phyloP scores from a whole-genome alignment of 1,140 invertebrate genomes.

The Drosophila bocki region DNA sequence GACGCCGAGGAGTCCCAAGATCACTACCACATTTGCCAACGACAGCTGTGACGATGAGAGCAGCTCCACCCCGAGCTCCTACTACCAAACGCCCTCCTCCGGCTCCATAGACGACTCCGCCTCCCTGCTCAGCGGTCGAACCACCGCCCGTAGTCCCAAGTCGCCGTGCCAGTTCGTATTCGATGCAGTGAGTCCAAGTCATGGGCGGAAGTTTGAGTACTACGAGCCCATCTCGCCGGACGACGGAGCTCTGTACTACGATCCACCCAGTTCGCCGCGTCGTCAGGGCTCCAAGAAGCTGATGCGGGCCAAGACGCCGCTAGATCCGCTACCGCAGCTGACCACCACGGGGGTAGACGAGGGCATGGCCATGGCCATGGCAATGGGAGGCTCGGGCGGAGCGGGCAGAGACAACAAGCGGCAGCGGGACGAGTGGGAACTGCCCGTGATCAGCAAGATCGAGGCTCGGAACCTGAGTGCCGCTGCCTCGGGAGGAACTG shows the following conservation, averaged over 20 bases:
- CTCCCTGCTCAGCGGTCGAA: constrained; percentile 61
- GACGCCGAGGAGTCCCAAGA: constrained; percentile 78
- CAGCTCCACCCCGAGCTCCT: constrained; percentile 75
- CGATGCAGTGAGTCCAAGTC: constrained; percentile 76
- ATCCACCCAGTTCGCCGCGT: constrained; percentile 66
- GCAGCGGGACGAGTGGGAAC: constrained; percentile 71
- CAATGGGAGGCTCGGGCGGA: constrained; percentile 4
- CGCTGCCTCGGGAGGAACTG: constrained; percentile 9
- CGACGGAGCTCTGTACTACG: constrained; percentile 69
- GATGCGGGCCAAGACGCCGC: constrained; percentile 24
- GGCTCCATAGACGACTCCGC: constrained; percentile 74
- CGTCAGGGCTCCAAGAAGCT: constrained; percentile 74
- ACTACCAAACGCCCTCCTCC: constrained; percentile 77
- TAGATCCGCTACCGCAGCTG: constrained; percentile 55
- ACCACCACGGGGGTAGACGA: constrained; percentile 49
- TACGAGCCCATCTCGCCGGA: constrained; percentile 84
- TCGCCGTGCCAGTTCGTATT: constrained; percentile 81
- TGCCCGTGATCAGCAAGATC: constrained; percentile 73
- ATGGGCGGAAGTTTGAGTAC: constrained; percentile 80
- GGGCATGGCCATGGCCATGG: constrained; percentile 21
- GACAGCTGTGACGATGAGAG: constrained; percentile 77
- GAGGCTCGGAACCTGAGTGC: constrained; percentile 65
- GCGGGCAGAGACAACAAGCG: constrained; percentile 37
- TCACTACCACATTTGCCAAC: constrained; percentile 80
- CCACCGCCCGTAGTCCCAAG: constrained; percentile 69